Percentiles rank a stretch among this genome's conserved stretches.
phyloP scores from a whole-genome alignment of 2,113 vertebrate genomes.

The Hippocampus zosterae region DNA sequence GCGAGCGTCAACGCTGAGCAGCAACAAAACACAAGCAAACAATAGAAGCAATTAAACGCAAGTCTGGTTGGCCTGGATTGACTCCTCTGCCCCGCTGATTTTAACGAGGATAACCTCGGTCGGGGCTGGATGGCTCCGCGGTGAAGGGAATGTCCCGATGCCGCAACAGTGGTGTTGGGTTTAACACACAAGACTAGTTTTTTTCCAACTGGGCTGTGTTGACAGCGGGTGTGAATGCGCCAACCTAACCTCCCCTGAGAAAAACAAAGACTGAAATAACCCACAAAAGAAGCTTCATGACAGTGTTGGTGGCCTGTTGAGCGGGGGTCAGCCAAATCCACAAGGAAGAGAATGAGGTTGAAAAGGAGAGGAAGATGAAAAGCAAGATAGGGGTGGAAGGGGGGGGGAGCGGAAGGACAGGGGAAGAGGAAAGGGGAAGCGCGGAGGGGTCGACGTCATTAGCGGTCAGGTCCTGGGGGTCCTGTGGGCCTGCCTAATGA shows the following conservation, averaged over 20 bases:
- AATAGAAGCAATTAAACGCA: not conserved
- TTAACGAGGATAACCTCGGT: too few species aligned
- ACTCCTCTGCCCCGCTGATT: not conserved
- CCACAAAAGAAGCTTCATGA: slow-evolving; percentile 6
- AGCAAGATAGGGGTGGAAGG: not conserved
- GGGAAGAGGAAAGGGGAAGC: slow-evolving; percentile 5
- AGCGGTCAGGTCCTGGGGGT: slow-evolving; percentile 37
- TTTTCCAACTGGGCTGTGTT: too few species aligned
- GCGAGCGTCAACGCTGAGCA: too few species aligned
- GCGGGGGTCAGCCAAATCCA: slow-evolving; percentile 26
- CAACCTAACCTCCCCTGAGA: too few species aligned
- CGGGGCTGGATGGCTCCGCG: too few species aligned
- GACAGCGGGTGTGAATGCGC: too few species aligned
- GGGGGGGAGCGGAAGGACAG: slow-evolving; percentile 10
- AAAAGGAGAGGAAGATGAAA: not conserved
- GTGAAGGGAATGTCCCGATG: too few species aligned
- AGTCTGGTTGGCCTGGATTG: not conserved
- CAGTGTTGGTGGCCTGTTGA: slow-evolving; percentile 14
- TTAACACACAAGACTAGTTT: too few species aligned
- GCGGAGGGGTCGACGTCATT: slow-evolving; percentile 10
- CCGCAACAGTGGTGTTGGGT: too few species aligned
- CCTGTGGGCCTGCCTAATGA: slow-evolving; percentile 44
- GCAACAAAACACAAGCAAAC: too few species aligned
- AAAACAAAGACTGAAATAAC: not conserved
- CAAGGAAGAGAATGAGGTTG: not conserved